Percentiles rank a stretch among this genome's conserved stretches.
Evolutionary conservation across 2,888 invertebrate species (phyloP).

Genomic region (Eremobia ochroleuca): DNA sequence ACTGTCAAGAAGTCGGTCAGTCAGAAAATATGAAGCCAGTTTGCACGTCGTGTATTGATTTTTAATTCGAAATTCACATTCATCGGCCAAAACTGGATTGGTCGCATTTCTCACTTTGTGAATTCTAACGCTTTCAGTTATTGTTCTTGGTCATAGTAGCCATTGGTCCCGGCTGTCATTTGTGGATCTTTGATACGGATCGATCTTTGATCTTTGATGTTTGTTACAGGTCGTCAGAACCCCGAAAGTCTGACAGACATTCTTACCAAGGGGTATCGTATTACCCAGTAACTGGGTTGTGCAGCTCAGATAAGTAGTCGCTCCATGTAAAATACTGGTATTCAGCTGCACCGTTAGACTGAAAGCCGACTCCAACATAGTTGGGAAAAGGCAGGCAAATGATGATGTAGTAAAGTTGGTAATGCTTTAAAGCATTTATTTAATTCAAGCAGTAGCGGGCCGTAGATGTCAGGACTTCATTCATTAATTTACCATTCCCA

Average conservation of each 20-base stretch:
- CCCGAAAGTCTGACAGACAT: background rate
- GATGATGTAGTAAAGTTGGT: background rate
- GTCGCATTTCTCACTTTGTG: constrained; percentile 6
- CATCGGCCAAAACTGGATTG: constrained; percentile 3
- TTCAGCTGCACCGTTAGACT: background rate
- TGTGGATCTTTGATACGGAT: too few species aligned
- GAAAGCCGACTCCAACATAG: background rate
- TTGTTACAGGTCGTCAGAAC: background rate
- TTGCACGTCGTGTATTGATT: background rate
- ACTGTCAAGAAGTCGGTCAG: background rate
- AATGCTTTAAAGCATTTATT: background rate
- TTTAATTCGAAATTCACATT: constrained; percentile 7
- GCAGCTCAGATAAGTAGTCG: too few species aligned
- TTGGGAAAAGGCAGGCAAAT: background rate
- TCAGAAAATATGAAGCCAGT: background rate
- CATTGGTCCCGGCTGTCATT: background rate
- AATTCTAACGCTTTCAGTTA: constrained; percentile 4
- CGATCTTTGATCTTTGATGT: too few species aligned
- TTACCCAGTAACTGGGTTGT: too few species aligned
- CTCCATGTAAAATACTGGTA: background rate
- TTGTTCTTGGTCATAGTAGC: background rate
- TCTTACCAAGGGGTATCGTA: too few species aligned
- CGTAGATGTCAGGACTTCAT: background rate
- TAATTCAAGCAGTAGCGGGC: background rate
- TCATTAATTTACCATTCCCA: background rate